These are phyloP conservation scores for Suillia variegata DNA, from an alignment of 2,888 invertebrate genomes.

Conservation along the genomic window DNA sequence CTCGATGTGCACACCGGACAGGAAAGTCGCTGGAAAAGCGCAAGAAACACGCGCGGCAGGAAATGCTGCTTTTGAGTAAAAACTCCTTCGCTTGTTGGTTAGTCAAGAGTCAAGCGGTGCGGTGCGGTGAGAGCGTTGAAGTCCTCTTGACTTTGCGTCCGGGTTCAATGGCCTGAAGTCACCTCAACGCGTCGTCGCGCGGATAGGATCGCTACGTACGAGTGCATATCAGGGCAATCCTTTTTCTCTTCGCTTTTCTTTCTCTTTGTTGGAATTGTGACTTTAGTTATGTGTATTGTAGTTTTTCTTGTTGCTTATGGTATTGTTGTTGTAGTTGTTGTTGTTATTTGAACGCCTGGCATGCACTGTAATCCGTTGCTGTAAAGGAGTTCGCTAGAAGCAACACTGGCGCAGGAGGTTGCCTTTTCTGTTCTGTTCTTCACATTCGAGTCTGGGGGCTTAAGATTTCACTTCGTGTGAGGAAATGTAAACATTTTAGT, in stretches of 20 bases:
- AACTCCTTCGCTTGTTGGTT: conserved; percentile 19
- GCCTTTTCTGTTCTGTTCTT: conserved; percentile 31
- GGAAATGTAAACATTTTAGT: conserved; percentile 50
- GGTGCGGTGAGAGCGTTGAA: conserved; percentile 16
- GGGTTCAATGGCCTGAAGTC: conserved; percentile 48
- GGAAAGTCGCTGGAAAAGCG: not conserved
- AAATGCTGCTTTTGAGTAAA: not conserved
- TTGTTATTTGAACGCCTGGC: too few relatives aligned
- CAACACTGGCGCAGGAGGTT: not conserved
- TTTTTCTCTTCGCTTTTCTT: conserved; percentile 42
- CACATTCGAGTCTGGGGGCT: conserved; percentile 38
- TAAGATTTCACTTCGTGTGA: conserved; percentile 45
- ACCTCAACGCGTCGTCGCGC: conserved; percentile 31
- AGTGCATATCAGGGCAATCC: conserved; percentile 36
- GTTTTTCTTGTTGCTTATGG: not conserved
- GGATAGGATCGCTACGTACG: not conserved
- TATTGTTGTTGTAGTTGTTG: conserved; percentile 11
- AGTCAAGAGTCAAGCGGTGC: too few relatives aligned
- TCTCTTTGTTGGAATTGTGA: conserved; percentile 25
- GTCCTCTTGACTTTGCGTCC: conserved; percentile 25
- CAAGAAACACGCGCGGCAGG: not conserved
- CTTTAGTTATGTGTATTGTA: not conserved
- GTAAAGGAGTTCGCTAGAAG: not conserved
- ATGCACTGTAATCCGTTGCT: not conserved
- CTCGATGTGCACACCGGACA: conserved; percentile 14